These are phyloP conservation scores for Periophthalmodon schlosseri DNA, from an alignment of 2,113 vertebrate genomes.

Conservation along the genomic window DNA sequence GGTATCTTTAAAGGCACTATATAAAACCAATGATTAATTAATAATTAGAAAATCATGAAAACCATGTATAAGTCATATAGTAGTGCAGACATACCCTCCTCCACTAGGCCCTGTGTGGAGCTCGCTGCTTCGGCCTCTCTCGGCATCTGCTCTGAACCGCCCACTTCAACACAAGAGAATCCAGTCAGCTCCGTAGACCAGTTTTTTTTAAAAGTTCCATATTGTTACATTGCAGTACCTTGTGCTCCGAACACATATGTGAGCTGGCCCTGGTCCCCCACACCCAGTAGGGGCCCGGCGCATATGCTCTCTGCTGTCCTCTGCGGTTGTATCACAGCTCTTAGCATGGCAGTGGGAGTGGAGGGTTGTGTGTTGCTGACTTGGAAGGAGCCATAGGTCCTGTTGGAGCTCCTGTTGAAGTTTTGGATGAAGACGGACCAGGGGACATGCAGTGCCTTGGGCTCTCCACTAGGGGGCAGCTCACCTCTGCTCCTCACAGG, in stretches of 20 bases:
- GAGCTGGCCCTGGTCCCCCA: constrained; percentile 3
- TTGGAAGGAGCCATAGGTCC: constrained; percentile 13
- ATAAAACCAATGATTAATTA: too few relatives aligned
- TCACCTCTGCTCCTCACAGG: neutral
- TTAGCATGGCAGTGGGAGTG: neutral
- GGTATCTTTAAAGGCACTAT: too few relatives aligned
- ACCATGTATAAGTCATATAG: too few relatives aligned
- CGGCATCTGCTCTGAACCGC: neutral
- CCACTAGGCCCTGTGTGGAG: neutral
- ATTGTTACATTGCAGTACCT: constrained; percentile 8
- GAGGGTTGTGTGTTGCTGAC: neutral
- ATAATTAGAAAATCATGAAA: too few relatives aligned
- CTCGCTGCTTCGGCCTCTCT: neutral
- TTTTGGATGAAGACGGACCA: neutral
- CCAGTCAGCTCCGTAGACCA: neutral
- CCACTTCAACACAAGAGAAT: neutral
- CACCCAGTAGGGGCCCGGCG: neutral
- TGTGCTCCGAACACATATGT: neutral
- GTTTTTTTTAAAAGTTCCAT: neutral
- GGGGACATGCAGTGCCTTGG: neutral
- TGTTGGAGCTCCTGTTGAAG: constrained; percentile 21
- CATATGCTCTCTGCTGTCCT: neutral
- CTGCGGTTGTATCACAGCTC: neutral
- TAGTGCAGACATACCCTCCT: neutral
- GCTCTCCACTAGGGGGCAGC: neutral